These are phyloP conservation scores for Dunckerocampus dactyliophorus DNA, from an alignment of 2,113 vertebrate species.

Conservation along the genomic window DNA sequence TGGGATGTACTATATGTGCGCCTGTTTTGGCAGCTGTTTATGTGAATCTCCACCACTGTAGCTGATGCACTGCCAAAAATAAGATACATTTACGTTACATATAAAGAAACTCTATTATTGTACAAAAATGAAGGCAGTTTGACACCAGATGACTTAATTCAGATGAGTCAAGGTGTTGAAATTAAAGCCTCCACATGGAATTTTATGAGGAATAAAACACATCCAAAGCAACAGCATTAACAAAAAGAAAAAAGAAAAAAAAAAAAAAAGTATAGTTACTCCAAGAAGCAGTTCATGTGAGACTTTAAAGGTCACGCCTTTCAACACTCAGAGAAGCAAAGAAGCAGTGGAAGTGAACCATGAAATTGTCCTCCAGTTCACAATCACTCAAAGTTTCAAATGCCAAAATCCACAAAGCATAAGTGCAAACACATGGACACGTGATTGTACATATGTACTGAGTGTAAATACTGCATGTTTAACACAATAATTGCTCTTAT, in stretches of 20 bases:
- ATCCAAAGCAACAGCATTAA: background rate
- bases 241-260: background rate
- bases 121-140: no score
- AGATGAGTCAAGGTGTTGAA: background rate
- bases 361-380: constrained; percentile 1
- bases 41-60: background rate
- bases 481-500: background rate
- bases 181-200: background rate
- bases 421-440: constrained; percentile 3
- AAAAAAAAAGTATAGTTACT: background rate
- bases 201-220: background rate
- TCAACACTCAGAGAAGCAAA: background rate
- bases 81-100: background rate
- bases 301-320: background rate
- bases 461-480: background rate
- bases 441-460: background rate
- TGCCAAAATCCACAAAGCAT: constrained; percentile 2
- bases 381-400: background rate
- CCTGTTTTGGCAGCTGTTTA: constrained; percentile 20
- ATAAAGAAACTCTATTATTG: no score
- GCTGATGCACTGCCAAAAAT: background rate
- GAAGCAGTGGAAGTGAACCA: background rate
- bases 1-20: constrained; percentile 3
- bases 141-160: background rate
- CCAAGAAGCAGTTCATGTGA: background rate